Percentiles rank a stretch among this genome's conserved stretches.
Conservation (phyloP, 2,113 vertebrate species). For the Psophia crepitans region DNA sequence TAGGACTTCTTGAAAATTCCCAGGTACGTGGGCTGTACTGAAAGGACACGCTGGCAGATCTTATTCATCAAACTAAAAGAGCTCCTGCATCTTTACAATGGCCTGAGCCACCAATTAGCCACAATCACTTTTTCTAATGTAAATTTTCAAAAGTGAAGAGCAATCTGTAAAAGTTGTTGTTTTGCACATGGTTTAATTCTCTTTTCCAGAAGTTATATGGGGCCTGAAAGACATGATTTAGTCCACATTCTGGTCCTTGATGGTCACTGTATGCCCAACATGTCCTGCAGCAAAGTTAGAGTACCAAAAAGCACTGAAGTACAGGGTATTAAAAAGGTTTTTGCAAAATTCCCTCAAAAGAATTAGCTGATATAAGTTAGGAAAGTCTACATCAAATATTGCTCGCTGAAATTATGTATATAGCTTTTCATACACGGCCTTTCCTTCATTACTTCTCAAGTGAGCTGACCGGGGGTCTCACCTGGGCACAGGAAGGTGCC, state of each 20-base stretch:
- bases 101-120: background rate
- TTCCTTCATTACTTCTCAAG: background rate
- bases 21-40: background rate
- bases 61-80: background rate
- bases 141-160: background rate
- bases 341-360: background rate
- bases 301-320: background rate
- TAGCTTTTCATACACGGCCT: background rate
- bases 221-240: background rate
- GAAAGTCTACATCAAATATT: background rate
- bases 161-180: background rate
- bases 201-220: background rate
- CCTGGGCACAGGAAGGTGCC: background rate
- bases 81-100: rapidly evolving
- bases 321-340: background rate
- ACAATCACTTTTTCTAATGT: background rate
- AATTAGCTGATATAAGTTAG: background rate
- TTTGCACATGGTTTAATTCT: background rate
- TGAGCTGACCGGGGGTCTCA: background rate
- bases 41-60: background rate
- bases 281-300: background rate
- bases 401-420: background rate
- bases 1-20: background rate
- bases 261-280: background rate
- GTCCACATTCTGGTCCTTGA: background rate